Evolutionary conservation across 2,113 vertebrate genomes (phyloP), one percentile per base, ranked within the genome.

Genomic region (Indicator maculatus): DNA sequence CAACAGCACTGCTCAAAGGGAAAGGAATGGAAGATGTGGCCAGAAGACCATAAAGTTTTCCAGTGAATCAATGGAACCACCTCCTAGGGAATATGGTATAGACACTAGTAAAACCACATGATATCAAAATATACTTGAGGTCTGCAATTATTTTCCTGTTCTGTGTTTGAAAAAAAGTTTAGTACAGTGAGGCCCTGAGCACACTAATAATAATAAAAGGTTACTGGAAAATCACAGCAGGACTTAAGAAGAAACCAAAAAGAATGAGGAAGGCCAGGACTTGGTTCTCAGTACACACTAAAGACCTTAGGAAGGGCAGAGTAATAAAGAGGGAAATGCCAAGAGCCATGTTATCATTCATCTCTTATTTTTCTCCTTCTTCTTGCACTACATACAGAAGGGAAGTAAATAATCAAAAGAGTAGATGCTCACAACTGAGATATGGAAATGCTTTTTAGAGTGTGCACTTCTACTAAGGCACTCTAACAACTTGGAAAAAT

Each of bases 121-220:
- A 8, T 76, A 95, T 50, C 74, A 87, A 89, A 93, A 79, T 65
- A 58, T 3, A 78, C 44, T 70, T 91, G 78, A 82, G 59, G 78
- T 82, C 74, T 93, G 63, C 72, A 38, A 81, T 69, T 64, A 78
- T 81, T 87, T 82, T 91, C 44, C 78, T 69, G 15, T 69, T 93
- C 28, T 5, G 61, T 11, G 33, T 47, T 84, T 77, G 58, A 69
- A 61, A 75, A 89, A 76, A 87, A 9, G 36, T 33, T 71, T 67
- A 53, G 36, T 20, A 59, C 23, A 24, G 14, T 47, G 56, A 86
- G 6, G 11, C 41, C 72, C 76, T 86, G 72, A 90, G 39, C 28
- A 80, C 36, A 21, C 80, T 60, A 75, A 55, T 65, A 91, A 93
- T 44, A 87, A 88, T n/a, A 18, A 65, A 65, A 82, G 3, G 58